Evolutionary conservation across 2,888 invertebrate genomes (phyloP), one percentile per base, ranked within the genome.

Genomic region (Eupithecia vulgata): DNA sequence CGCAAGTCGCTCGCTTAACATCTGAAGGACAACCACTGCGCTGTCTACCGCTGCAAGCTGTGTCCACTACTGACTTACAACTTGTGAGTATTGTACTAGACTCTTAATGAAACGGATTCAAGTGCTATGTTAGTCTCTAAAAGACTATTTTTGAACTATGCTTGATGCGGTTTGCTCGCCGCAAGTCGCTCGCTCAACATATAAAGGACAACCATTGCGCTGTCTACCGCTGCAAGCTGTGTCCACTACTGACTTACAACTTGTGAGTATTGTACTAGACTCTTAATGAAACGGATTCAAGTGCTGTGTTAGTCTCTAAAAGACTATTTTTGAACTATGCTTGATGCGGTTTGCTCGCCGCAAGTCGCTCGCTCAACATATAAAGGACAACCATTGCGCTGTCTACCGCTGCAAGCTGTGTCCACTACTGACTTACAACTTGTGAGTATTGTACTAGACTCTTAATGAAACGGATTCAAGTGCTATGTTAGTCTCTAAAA

Each of bases 331-430:
- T 30, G 30, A 4, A 30, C 30, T 30, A 40, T 77, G 75, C 17
- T 65, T 67, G 37, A 78, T 78, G 77, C 69, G 77, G 5, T 78
- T 78, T 65, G 70, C 67, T 25, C 64, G 34, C 8, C 62, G 71
- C 12, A 70, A 72, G 40, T 70, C 74, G 40, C 67, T 78, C 1
- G 62, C 74, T 17, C 75, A 78, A 40, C 77, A 78, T 25, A 37
- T 13, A 21, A 71, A 76, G 17, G 67, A 59, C 10, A 75, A 76
- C 37, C 77, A 78, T 34, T 52, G 62, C 15, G 59, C 71, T 7
- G 74, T 76, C 1, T 78, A 73, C 72, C 72, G 76, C 2, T 78
- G 77, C 52, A 78, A 67, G 34, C 72, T 78, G 42, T 78, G 77
- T n/a, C 72, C 77, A 0, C 71, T 74, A 6, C 57, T 74, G 30